Percentiles rank a stretch among this genome's conserved stretches.
Conservation (phyloP, 2,797 vertebrate genomes). For the Erithacus rubecula region DNA sequence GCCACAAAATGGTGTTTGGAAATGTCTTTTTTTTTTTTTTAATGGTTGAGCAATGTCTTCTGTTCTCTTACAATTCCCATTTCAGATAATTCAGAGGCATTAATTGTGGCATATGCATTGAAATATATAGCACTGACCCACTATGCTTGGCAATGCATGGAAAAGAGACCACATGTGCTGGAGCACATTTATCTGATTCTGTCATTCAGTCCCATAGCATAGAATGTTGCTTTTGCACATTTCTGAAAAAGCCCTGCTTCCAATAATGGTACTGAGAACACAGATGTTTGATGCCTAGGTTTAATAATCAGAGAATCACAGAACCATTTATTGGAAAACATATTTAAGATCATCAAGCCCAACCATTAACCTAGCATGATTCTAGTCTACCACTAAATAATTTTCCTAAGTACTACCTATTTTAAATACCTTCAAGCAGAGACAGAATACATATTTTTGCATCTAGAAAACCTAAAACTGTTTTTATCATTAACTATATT, state of each 20-base stretch:
- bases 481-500: neutral
- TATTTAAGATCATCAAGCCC: neutral
- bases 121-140: neutral
- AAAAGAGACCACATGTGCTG: neutral
- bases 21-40: neutral
- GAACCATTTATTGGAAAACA: neutral
- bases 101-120: neutral
- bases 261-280: neutral
- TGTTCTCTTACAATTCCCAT: neutral
- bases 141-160: neutral
- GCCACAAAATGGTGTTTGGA: neutral
- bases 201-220: neutral
- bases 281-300: neutral
- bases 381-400: neutral
- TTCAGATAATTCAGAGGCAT: neutral
- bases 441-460: neutral
- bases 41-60: neutral
- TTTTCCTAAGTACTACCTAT: neutral
- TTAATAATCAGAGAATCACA: neutral
- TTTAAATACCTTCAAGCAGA: neutral
- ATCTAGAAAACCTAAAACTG: neutral
- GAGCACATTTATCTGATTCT: neutral
- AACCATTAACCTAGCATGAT: neutral
- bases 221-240: neutral
- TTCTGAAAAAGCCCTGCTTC: neutral